Base-by-base conservation (phyloP, 2,888 invertebrate species). In the Saturnia japonica region DNA sequence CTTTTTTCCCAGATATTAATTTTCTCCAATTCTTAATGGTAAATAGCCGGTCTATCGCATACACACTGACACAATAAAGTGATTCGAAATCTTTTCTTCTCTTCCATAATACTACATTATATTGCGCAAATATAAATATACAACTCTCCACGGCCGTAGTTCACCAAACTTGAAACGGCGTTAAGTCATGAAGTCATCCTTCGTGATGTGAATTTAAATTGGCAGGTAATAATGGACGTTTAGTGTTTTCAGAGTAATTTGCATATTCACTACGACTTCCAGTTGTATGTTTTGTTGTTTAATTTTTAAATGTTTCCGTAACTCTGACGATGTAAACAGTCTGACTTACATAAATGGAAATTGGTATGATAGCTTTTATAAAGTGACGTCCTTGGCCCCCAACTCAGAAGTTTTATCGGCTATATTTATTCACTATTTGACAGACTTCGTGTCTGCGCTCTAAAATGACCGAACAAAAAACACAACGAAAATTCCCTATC, bases 171-270 rank as follows among this genome's bases (percentile, higher is more conserved):
- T 54, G 57, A 25, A 57, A 57, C 57, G 22, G 57, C 25, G 57
- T 57, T 25, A 57, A 25, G 57, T 28, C 28, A 25, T 60, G 57
- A 28, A 60, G 28, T 60, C 57, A 60, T 60, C 28, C 25, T 28
- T 60, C 57, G 57, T 60, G 57, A 28, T 14, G 6, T 60, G 57
- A 60, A 60, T 60, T 28, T 60, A 60, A 60, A 60, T 60, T 60
- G 57, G 57, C 28, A 14, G 25, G 57, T 28, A 60, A 54, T 34
- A 60, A 60, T 25, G 3, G 11, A 28, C 28, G 57, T 6, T 28
- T 28, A 60, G 25, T 28, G 25, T 60, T 60, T 60, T 28, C 28
- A 60, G 28, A 60, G 28, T 60, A 0, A 28, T 60, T 60, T 60
- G 57, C 57, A 60, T 60, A 60, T 28, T 28, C 28, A 14, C 25